These are phyloP conservation scores for Tribolium freemani DNA, from an alignment of 2,888 invertebrate genomes.

Conservation along the genomic window DNA sequence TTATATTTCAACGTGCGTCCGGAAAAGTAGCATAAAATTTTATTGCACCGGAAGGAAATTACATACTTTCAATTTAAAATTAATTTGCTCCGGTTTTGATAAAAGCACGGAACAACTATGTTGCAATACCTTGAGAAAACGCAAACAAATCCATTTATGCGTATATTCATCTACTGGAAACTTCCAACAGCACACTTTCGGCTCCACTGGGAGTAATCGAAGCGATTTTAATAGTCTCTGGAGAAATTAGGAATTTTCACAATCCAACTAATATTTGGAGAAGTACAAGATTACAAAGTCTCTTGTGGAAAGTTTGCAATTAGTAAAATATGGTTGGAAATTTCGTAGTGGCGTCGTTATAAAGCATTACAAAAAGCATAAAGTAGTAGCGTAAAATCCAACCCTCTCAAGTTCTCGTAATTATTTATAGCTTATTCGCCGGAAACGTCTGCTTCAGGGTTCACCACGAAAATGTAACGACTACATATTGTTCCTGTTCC, in stretches of 20 bases:
- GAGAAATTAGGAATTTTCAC: background rate
- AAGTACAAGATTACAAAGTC: background rate
- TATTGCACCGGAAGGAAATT: constrained; percentile 43
- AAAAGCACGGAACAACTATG: background rate
- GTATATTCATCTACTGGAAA: no score
- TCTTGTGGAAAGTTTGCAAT: background rate
- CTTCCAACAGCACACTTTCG: background rate
- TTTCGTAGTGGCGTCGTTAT: background rate
- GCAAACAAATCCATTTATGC: background rate
- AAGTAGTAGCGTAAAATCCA: constrained; percentile 3
- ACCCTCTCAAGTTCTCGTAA: constrained; percentile 27
- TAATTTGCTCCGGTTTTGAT: background rate
- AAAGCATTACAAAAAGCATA: background rate
- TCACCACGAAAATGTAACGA: constrained; percentile 14
- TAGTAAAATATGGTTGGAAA: background rate
- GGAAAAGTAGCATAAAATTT: constrained; percentile 41
- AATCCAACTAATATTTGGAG: background rate
- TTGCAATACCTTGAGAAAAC: background rate
- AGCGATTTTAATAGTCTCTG: background rate
- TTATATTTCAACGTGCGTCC: constrained; percentile 19
- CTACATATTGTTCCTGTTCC: constrained; percentile 19
- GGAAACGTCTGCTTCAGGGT: constrained; percentile 40
- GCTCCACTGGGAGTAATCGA: background rate
- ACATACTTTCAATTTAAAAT: constrained; percentile 2
- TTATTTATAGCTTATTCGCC: constrained; percentile 43